Evolutionary conservation across 2,888 invertebrate genomes (phyloP).

Genomic region (Bellardia pandia): DNA sequence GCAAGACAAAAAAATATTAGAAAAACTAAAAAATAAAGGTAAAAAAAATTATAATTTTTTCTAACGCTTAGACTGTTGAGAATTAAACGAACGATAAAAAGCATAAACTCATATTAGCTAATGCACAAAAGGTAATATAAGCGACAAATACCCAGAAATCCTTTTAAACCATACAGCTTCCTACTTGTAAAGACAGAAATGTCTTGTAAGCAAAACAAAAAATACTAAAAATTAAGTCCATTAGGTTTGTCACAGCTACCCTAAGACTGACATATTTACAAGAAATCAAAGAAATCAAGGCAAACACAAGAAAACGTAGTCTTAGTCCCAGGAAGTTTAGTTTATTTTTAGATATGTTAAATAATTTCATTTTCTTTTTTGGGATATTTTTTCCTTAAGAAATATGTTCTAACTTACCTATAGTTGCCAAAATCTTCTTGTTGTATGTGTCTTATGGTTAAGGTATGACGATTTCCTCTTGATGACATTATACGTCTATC

Average conservation of each 20-base stretch:
- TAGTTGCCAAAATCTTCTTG: constrained; percentile 90
- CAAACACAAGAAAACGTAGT: background rate
- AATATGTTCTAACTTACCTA: constrained; percentile 84
- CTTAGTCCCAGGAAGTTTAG: background rate
- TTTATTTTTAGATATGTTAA: constrained; percentile 11
- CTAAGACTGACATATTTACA: constrained; percentile 10
- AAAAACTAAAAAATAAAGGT: background rate
- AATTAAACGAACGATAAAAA: constrained; percentile 55
- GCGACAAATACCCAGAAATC: constrained; percentile 47
- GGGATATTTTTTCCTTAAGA: background rate
- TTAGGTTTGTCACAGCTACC: constrained; percentile 48
- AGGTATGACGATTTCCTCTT: constrained; percentile 88
- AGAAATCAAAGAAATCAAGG: constrained; percentile 56
- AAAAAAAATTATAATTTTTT: constrained; percentile 32
- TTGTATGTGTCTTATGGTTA: constrained; percentile 88
- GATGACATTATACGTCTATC: constrained; percentile 89
- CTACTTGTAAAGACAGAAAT: background rate
- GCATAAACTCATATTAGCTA: constrained; percentile 3
- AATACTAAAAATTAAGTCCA: constrained; percentile 10
- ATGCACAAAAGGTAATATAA: constrained; percentile 11
- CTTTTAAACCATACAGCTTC: constrained; percentile 25
- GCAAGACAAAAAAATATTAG: constrained; percentile 73
- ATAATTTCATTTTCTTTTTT: background rate
- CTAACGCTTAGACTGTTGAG: background rate
- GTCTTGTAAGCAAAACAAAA: background rate